Conservation (phyloP, 2,888 invertebrate species). For the Diabrotica balteata region DNA sequence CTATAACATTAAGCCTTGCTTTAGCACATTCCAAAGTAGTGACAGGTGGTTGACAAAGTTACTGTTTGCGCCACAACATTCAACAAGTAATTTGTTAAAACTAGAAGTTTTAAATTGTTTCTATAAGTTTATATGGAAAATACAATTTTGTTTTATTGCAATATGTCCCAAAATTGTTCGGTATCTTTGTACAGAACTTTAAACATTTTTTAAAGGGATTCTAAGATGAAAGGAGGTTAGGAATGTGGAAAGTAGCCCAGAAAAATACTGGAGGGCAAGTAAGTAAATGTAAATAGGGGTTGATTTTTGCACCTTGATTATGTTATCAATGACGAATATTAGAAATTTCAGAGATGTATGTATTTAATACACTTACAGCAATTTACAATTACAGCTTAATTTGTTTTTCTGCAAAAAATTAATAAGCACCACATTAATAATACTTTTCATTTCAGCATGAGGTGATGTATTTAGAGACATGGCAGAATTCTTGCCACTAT, state of each 20-base stretch:
- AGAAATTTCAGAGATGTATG: too few species aligned
- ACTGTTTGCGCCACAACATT: conserved; percentile 27
- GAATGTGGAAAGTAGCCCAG: conserved; percentile 59
- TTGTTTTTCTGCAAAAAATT: too few species aligned
- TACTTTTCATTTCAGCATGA: conserved; percentile 51
- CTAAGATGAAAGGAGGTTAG: conserved; percentile 59
- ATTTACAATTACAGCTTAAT: too few species aligned
- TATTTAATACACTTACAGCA: too few species aligned
- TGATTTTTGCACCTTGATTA: conserved; percentile 19
- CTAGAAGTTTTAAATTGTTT: conserved; percentile 3
- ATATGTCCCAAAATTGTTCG: conserved; percentile 11
- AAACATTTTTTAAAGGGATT: conserved; percentile 20
- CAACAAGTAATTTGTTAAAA: conserved; percentile 14
- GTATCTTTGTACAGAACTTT: conserved; percentile 4
- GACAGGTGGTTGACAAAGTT: conserved; percentile 27
- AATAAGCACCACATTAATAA: too few species aligned
- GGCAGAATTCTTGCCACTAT: conserved; percentile 89
- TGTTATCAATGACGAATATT: too few species aligned
- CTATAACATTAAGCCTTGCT: neutral
- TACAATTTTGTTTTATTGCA: neutral
- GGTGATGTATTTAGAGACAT: conserved; percentile 58
- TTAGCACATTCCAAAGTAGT: conserved; percentile 23
- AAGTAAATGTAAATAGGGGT: conserved; percentile 42
- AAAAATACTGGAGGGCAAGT: conserved; percentile 54
- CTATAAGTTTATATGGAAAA: conserved; percentile 16